phyloP scores from a whole-genome alignment of 2,113 vertebrate genomes.

The Pterocles burchelli region DNA sequence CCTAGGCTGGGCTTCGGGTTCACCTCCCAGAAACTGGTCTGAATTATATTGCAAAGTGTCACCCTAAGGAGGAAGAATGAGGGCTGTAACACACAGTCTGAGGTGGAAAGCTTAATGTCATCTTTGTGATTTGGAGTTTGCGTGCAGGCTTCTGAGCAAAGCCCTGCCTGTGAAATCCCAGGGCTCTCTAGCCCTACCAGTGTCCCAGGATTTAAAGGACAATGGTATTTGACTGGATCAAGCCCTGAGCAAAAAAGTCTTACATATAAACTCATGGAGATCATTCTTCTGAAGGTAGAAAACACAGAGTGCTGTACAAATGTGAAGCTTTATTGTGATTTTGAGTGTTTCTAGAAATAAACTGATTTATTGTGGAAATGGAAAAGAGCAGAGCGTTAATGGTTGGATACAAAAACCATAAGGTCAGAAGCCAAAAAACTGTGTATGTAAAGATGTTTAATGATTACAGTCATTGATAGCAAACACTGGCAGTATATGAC shows the following conservation, averaged over 20 bases:
- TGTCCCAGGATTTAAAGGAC: neutral
- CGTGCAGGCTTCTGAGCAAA: neutral
- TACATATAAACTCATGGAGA: neutral
- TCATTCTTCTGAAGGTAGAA: neutral
- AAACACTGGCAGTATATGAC: neutral
- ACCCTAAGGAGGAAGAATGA: accelerated
- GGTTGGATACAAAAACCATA: neutral
- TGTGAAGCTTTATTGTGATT: neutral
- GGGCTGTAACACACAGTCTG: neutral
- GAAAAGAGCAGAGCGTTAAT: neutral
- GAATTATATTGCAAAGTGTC: neutral
- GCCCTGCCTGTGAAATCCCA: neutral
- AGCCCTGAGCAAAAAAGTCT: neutral
- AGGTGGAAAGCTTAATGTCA: neutral
- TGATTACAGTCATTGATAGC: neutral
- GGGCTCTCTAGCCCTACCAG: neutral
- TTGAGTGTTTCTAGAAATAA: neutral
- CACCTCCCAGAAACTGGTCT: neutral
- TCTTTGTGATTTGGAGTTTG: neutral
- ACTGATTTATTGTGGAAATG: neutral
- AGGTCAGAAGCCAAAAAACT: neutral
- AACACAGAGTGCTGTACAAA: neutral
- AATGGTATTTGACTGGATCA: neutral
- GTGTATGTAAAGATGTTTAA: neutral
- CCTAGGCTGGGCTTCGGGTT: neutral